Evolutionary conservation across 2,797 vertebrate genomes (phyloP).

Genomic region (Limosa lapponica): DNA sequence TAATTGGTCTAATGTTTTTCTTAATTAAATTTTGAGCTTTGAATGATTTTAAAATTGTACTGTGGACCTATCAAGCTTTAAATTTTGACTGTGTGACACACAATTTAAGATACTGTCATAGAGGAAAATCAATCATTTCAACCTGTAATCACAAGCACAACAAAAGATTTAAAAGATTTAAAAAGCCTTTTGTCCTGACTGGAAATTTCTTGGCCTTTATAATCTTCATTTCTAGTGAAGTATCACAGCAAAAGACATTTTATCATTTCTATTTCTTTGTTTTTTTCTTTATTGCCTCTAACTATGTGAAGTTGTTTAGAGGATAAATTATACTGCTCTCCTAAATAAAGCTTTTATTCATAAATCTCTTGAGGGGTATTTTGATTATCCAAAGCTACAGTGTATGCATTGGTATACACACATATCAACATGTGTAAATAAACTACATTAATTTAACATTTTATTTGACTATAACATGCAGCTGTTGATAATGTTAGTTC

Average conservation of each 20-base stretch:
- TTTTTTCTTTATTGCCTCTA: conserved; percentile 7
- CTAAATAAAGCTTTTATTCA: conserved; percentile 1
- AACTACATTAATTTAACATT: background rate
- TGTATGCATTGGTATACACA: background rate
- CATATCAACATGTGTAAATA: background rate
- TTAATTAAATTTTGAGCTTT: conserved; percentile 79
- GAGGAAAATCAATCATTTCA: conserved; percentile 71
- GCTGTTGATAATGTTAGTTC: background rate
- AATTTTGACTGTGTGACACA: conserved; percentile 70
- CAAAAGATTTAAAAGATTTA: conserved; percentile 66
- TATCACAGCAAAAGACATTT: background rate
- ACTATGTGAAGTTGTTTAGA: background rate
- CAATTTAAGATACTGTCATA: conserved; percentile 76
- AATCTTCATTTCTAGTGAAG: conserved; percentile 28
- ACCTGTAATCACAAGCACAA: conserved; percentile 67
- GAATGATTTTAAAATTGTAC: conserved; percentile 60
- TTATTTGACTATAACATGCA: background rate
- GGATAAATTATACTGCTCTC: background rate
- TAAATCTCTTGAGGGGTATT: background rate
- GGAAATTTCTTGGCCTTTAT: conserved; percentile 44
- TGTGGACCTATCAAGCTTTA: conserved; percentile 70
- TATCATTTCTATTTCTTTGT: conserved; percentile 1
- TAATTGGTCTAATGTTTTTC: conserved; percentile 80
- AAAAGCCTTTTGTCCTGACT: conserved; percentile 59
- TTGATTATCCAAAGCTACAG: background rate